Percentiles rank a stretch among this genome's conserved stretches.
These are phyloP conservation scores for Microctonus aethiopoides DNA, from an alignment of 2,888 invertebrate genomes.

Conservation along the genomic window DNA sequence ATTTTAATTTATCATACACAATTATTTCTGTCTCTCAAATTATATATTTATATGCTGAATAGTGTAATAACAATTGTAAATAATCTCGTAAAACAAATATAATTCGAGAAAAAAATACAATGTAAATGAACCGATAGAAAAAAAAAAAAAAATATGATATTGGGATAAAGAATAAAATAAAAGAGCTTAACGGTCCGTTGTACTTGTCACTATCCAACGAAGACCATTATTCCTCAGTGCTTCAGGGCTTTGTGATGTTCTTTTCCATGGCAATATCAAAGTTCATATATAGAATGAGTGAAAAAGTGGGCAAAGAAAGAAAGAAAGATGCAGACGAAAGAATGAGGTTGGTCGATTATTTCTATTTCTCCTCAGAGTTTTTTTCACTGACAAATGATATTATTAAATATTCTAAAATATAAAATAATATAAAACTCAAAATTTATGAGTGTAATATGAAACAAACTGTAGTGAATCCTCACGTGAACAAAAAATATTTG, in stretches of 20 bases:
- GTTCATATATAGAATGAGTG: not conserved
- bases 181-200: constrained; percentile 2
- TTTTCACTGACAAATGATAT: not conserved
- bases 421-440: not conserved
- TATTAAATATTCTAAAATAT: not conserved
- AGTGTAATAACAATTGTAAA: no score
- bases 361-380: not conserved
- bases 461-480: not conserved
- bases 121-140: not conserved
- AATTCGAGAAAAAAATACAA: not conserved
- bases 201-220: constrained; percentile 4
- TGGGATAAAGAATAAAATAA: not conserved
- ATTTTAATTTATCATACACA: no score
- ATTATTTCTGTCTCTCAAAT: no score
- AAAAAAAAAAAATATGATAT: not conserved
- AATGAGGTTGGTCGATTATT: not conserved
- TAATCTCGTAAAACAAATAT: not conserved
- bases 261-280: not conserved
- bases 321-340: not conserved
- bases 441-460: not conserved
- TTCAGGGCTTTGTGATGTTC: not conserved
- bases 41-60: no score
- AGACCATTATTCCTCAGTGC: constrained; percentile 1
- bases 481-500: no score
- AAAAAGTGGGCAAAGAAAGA: not conserved